Evolutionary conservation across 2,113 vertebrate species (phyloP), one percentile per base, ranked within the genome.

Genomic region (Podarcis cretensis): DNA sequence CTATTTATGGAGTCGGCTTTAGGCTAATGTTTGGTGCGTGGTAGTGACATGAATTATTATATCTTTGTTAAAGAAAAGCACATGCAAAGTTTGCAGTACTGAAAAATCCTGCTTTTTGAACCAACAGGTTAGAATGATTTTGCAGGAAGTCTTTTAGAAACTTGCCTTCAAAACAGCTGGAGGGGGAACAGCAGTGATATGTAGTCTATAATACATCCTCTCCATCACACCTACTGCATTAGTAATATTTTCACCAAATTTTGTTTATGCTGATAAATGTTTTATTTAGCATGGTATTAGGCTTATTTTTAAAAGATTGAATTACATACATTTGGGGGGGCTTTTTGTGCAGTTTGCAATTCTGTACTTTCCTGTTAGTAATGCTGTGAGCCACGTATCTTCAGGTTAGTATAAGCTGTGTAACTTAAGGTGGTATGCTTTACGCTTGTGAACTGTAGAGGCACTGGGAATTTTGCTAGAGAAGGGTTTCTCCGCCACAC

Each of bases 221-320:
- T 93, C 88, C 84, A 79, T 90, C 76, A 35, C 91, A 89, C 87
- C 89, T 93, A 89, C 84, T 91, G 40, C 90, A 84, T 3, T 0
- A 0, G 7, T 5, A 66, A 25, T 86, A 87, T 90, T 80, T 91
- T 92, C 18, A 2, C 7, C 73, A 74, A 32, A 16, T 35, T 25
- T 16, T 35, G 73, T 18, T 74, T 37, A 74, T 35, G 14, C 35
- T 32, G 16, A 18, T 74, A 74, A 35, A 25, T 35, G 16, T 35
- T 16, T 71, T 5, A 10, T 5, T 71, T 5, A 16, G 13, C 48
- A 83, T 81, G 89, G 81, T 77, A 69, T 79, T 89, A 71, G 14
- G n/a, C 59, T 73, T 77, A 20, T 86, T 54, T 79, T 25, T 20
- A 48, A 84, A 84, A 74, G 13, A 25, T 73, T 40, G n/a, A 82